Evolutionary conservation across 1,140 invertebrate genomes (phyloP).

Genomic region (Heterodera carotae): DNA sequence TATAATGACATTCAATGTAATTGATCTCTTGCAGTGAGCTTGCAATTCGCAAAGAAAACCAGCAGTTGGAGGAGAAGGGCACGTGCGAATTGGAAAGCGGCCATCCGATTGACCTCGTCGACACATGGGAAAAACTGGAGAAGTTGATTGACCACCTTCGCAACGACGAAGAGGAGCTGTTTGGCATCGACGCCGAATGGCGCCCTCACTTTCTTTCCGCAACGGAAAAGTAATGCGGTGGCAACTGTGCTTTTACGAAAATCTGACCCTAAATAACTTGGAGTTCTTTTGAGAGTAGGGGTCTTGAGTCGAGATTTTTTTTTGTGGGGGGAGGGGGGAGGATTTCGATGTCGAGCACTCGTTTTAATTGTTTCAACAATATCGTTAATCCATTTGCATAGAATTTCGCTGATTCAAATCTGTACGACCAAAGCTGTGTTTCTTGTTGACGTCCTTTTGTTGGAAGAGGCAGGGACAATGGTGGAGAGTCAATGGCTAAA

Average conservation of each 20-base stretch:
- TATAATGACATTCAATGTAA: too few relatives aligned
- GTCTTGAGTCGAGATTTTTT: too few relatives aligned
- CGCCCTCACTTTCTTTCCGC: slow-evolving; percentile 32
- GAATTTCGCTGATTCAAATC: slow-evolving; percentile 37
- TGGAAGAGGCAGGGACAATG: slow-evolving; percentile 7
- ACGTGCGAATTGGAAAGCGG: slow-evolving; percentile 14
- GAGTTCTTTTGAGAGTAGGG: too few relatives aligned
- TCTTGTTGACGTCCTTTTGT: slow-evolving; percentile 32
- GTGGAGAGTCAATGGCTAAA: slow-evolving; percentile 33
- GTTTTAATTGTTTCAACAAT: slow-evolving; percentile 9
- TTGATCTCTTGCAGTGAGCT: slow-evolving; percentile 3
- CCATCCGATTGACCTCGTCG: slow-evolving; percentile 23
- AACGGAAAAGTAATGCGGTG: slow-evolving; percentile 34
- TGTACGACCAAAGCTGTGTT: slow-evolving; percentile 25
- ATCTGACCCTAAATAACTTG: too few relatives aligned
- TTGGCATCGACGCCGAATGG: slow-evolving; percentile 42
- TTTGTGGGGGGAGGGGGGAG: too few relatives aligned
- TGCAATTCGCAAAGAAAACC: slow-evolving; percentile 18
- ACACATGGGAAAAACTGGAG: slow-evolving; percentile 25
- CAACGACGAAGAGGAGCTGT: slow-evolving; percentile 17
- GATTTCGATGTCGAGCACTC: not conserved
- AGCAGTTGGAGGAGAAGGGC: slow-evolving; percentile 15
- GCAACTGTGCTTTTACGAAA: too few relatives aligned
- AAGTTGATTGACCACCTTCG: slow-evolving; percentile 24
- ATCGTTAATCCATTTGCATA: slow-evolving; percentile 13